These are phyloP conservation scores for Smutsia temminckii DNA, from an alignment of 2,797 vertebrate species.

Conservation along the genomic window DNA sequence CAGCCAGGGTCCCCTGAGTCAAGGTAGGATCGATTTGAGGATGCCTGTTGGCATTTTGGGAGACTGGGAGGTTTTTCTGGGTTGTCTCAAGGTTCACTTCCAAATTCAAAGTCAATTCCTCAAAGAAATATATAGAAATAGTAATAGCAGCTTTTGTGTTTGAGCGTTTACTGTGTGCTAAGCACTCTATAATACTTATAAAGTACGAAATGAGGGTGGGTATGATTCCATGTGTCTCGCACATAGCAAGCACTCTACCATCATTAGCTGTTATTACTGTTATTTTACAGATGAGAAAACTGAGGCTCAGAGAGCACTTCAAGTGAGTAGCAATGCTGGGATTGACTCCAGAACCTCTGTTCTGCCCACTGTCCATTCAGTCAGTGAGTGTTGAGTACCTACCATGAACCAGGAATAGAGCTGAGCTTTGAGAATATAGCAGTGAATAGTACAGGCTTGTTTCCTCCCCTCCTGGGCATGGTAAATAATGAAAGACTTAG, in stretches of 20 bases:
- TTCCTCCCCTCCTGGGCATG: not conserved
- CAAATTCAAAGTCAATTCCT: conserved; percentile 49
- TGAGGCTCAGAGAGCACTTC: not conserved
- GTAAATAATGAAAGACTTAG: not conserved
- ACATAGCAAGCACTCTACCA: not conserved
- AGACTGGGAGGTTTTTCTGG: not conserved
- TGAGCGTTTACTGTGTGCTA: not conserved
- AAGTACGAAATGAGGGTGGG: not conserved
- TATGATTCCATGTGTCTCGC: not conserved
- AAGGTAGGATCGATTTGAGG: conserved; percentile 80
- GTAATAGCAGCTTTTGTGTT: not conserved
- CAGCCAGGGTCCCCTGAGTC: conserved; percentile 85
- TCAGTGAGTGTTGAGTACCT: not conserved
- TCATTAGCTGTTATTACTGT: not conserved
- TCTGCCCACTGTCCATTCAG: not conserved
- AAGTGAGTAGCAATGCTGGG: not conserved
- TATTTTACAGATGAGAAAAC: not conserved
- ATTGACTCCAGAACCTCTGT: not conserved
- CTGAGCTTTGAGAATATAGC: not conserved
- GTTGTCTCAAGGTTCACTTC: conserved; percentile 7
- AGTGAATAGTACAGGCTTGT: not conserved
- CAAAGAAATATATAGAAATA: not conserved
- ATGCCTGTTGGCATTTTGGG: not conserved
- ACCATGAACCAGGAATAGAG: not conserved
- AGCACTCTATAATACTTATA: not conserved